Evolutionary conservation across 2,113 vertebrate species (phyloP).

Genomic region (Poeciliopsis turrubarensis): DNA sequence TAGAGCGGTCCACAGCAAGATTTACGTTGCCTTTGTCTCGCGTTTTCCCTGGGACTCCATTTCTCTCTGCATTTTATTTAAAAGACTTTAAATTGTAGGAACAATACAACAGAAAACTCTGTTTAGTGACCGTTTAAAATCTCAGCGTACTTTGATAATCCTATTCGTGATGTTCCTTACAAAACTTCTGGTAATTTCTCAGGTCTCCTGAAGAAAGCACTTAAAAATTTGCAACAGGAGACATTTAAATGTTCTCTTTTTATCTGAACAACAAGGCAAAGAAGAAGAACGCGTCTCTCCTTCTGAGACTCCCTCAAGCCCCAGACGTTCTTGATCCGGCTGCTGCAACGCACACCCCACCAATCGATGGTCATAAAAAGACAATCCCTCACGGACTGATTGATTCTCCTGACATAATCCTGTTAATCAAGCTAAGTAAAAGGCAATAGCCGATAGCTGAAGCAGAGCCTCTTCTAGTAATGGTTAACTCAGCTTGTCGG

Average conservation of each 20-base stretch:
- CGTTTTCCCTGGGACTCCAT: too few species aligned
- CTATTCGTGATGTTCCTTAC: not conserved
- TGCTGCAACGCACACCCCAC: constrained; percentile 13
- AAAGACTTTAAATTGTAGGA: too few species aligned
- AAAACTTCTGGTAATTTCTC: not conserved
- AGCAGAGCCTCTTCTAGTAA: constrained; percentile 36
- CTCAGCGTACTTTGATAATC: too few species aligned
- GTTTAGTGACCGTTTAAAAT: too few species aligned
- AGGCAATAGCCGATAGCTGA: constrained; percentile 45
- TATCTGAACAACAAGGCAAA: not conserved
- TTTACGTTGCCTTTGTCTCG: too few species aligned
- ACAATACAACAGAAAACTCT: too few species aligned
- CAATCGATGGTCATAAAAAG: constrained; percentile 65
- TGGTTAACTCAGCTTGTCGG: constrained; percentile 53
- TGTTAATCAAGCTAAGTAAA: constrained; percentile 72
- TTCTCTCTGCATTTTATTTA: too few species aligned
- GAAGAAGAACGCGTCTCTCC: not conserved
- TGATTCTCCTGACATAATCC: constrained; percentile 46
- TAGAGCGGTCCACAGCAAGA: too few species aligned
- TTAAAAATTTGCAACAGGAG: not conserved
- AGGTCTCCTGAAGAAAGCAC: not conserved
- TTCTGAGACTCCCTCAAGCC: not conserved
- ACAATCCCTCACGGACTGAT: constrained; percentile 45
- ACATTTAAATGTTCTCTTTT: not conserved
- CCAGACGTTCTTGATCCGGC: constrained; percentile 21